These are phyloP conservation scores for Isoperla grammatica DNA, from an alignment of 2,888 invertebrate genomes.

Conservation along the genomic window DNA sequence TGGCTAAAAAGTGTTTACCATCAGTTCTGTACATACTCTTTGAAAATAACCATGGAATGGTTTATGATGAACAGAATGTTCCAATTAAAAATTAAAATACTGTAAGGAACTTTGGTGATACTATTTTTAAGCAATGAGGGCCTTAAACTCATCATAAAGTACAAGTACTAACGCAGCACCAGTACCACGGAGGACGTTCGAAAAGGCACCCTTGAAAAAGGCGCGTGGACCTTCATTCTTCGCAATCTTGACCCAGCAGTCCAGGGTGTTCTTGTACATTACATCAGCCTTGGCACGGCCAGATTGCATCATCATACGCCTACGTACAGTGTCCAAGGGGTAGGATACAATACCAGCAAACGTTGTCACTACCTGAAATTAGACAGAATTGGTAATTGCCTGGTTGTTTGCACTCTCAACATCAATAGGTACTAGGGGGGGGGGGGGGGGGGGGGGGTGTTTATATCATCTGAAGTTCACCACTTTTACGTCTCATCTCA, in stretches of 20 bases:
- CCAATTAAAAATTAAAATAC: no score
- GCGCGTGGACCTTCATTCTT: slow-evolving; percentile 74
- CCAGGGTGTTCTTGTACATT: slow-evolving; percentile 83
- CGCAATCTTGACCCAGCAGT: slow-evolving; percentile 85
- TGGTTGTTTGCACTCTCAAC: no score
- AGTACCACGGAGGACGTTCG: slow-evolving; percentile 88
- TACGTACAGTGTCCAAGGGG: slow-evolving; percentile 46
- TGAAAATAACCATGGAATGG: no score
- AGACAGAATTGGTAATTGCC: background rate
- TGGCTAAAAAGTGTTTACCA: no score
- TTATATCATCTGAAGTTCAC: no score
- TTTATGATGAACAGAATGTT: no score
- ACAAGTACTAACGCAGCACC: slow-evolving; percentile 92
- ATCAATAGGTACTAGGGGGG: no score
- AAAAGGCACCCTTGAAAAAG: slow-evolving; percentile 96
- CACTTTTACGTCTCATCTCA: no score
- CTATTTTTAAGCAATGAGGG: slow-evolving; percentile 40
- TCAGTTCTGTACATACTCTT: no score
- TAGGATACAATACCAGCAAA: slow-evolving; percentile 18
- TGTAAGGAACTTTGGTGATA: no score
- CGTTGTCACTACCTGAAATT: slow-evolving; percentile 18
- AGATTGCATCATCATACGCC: slow-evolving; percentile 99
- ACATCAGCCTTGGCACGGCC: slow-evolving; percentile 75
- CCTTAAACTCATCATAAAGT: slow-evolving; percentile 85
- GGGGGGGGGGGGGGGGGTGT: no score